phyloP scores from a whole-genome alignment of 2,797 vertebrate species.

The Bucorvus abyssinicus region DNA sequence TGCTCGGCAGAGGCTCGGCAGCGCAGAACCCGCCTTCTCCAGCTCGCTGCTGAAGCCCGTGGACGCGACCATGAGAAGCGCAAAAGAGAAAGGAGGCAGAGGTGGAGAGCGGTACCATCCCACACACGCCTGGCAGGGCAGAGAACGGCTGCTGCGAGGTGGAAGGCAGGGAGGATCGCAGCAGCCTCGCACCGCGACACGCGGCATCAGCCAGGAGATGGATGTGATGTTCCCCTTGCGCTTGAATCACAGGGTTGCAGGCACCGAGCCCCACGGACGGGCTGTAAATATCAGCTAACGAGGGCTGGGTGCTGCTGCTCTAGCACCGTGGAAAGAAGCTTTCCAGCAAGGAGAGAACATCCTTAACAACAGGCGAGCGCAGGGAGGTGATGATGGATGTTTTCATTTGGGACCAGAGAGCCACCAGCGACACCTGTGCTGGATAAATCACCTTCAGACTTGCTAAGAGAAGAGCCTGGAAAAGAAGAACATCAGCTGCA shows the following conservation, averaged over 20 bases:
- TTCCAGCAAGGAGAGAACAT: neutral
- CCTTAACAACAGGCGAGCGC: neutral
- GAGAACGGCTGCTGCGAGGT: neutral
- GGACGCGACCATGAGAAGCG: fast-evolving
- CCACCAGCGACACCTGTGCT: neutral
- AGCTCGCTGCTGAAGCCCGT: neutral
- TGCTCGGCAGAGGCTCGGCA: neutral
- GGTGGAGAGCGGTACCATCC: neutral
- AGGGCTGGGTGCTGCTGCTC: neutral
- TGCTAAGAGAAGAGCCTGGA: neutral
- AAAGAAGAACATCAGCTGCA: neutral
- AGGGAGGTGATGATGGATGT: neutral
- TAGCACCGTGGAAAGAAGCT: neutral
- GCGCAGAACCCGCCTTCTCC: neutral
- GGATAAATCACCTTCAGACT: slow-evolving; percentile 22
- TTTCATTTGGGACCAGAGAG: neutral
- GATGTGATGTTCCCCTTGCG: neutral
- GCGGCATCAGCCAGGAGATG: neutral
- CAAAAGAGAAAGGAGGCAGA: neutral
- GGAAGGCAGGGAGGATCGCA: neutral
- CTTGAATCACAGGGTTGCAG: neutral
- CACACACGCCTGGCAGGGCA: neutral
- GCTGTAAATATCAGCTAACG: neutral
- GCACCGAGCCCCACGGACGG: neutral
- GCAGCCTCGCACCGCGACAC: neutral